phyloP scores from a whole-genome alignment of 2,797 vertebrate species.

The Botia almorhae region DNA sequence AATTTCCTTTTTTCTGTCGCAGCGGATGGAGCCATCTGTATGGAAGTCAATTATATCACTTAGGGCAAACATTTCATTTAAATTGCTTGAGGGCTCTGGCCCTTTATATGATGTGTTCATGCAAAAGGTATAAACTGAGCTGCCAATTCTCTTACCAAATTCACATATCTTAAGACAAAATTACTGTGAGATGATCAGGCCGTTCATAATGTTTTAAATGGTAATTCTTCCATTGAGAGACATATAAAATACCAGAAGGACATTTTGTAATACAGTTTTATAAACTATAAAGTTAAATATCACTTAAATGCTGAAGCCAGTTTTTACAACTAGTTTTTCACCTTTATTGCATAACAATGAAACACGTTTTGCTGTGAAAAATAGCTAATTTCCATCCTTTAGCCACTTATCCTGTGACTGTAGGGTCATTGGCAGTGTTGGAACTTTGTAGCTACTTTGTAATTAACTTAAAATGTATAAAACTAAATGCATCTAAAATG shows the following conservation, averaged over 20 bases:
- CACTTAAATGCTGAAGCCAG: background rate
- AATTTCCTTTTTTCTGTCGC: background rate
- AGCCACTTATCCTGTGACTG: too few species aligned
- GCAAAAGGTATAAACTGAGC: background rate
- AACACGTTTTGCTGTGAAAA: too few species aligned
- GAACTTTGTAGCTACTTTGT: too few species aligned
- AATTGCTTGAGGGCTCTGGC: background rate
- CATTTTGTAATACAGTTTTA: background rate
- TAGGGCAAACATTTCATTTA: background rate
- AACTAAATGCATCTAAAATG: too few species aligned
- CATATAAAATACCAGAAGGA: background rate
- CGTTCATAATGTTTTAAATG: constrained; percentile 2
- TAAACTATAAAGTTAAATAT: background rate
- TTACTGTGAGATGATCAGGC: background rate
- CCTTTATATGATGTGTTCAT: background rate
- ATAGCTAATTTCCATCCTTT: too few species aligned
- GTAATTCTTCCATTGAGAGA: background rate
- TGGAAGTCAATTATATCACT: background rate
- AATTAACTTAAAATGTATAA: too few species aligned
- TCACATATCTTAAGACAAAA: background rate
- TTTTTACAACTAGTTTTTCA: too few species aligned
- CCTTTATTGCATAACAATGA: too few species aligned
- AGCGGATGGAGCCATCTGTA: background rate
- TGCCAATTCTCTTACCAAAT: background rate
- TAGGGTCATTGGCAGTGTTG: too few species aligned